Percentiles rank a stretch among this genome's conserved stretches.
phyloP scores from a whole-genome alignment of 2,797 vertebrate genomes.

The Poliocrania exsul region DNA sequence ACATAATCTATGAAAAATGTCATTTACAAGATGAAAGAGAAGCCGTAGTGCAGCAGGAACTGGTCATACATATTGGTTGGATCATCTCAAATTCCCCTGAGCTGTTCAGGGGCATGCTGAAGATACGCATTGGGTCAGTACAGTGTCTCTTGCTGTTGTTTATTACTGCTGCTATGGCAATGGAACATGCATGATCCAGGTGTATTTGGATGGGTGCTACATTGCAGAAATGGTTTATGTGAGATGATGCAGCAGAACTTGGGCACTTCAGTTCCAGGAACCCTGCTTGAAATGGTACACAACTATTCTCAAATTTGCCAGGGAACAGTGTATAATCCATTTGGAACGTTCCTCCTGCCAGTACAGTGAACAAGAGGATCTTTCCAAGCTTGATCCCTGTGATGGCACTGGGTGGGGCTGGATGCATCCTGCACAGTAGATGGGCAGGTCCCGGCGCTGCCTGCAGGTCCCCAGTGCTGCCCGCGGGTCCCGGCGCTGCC shows the following conservation, averaged over 20 bases:
- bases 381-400: background rate
- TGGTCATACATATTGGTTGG: slow-evolving; percentile 98
- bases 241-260: background rate
- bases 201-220: background rate
- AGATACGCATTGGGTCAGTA: slow-evolving; percentile 93
- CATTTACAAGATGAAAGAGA: slow-evolving; percentile 86
- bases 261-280: background rate
- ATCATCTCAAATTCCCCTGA: slow-evolving; percentile 96
- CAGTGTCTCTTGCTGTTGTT: background rate
- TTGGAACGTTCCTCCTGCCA: background rate
- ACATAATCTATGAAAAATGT: slow-evolving; percentile 93
- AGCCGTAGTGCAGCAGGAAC: slow-evolving; percentile 94
- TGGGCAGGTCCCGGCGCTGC: background rate
- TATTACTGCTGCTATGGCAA: background rate
- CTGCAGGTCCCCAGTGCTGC: no score
- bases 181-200: background rate
- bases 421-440: background rate
- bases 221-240: background rate
- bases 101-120: slow-evolving; percentile 96
- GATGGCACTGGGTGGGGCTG: background rate
- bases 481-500: no score
- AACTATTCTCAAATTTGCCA: background rate
- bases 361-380: background rate
- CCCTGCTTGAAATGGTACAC: background rate
- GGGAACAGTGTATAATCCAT: background rate